phyloP scores from a whole-genome alignment of 1,140 invertebrate genomes.

The Laupala kohalensis region DNA sequence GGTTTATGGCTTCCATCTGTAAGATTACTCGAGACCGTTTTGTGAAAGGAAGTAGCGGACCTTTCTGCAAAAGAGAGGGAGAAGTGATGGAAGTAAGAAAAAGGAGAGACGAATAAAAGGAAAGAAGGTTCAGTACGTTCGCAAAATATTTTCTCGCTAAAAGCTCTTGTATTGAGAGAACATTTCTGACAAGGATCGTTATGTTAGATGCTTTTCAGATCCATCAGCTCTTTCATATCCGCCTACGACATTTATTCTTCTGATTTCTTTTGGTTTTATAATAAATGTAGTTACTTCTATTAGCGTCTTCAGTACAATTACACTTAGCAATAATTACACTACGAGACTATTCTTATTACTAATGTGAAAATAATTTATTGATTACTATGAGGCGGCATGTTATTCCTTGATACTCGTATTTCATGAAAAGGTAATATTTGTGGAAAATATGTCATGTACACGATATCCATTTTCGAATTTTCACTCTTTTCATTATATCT shows the following conservation, averaged over 20 bases:
- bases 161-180: slow-evolving; percentile 9
- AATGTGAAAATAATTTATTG: too few relatives aligned
- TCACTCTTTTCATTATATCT: too few relatives aligned
- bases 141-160: slow-evolving; percentile 7
- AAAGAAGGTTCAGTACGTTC: neutral
- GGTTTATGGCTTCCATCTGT: slow-evolving; percentile 32
- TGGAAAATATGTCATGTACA: too few relatives aligned
- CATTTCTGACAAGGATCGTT: neutral
- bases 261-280: too few relatives aligned
- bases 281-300: too few relatives aligned
- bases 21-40: slow-evolving; percentile 29
- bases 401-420: too few relatives aligned
- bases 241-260: neutral
- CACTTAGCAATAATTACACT: too few relatives aligned
- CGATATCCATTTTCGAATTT: too few relatives aligned
- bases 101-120: neutral
- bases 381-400: too few relatives aligned
- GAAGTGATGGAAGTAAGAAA: neutral
- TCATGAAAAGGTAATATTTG: too few relatives aligned
- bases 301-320: too few relatives aligned
- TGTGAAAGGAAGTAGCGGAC: slow-evolving; percentile 22
- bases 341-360: too few relatives aligned
- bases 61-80: slow-evolving; percentile 7
- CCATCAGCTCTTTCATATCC: neutral
- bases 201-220: neutral